Conservation (phyloP, 64 coral and sea anemone species). For the Dendronephthya gigantea region DNA sequence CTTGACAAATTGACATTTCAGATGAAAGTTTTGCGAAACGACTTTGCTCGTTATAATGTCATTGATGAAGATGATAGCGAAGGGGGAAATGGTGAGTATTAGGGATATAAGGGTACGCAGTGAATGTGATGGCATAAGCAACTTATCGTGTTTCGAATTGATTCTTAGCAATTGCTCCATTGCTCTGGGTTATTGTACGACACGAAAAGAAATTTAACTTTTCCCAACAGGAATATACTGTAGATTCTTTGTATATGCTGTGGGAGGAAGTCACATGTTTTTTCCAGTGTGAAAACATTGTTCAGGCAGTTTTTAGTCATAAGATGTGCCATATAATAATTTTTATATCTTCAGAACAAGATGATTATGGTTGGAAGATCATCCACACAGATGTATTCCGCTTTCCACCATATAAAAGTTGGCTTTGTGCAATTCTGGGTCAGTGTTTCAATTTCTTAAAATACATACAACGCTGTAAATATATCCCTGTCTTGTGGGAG, state of each 20-base stretch:
- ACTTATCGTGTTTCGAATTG: slow-evolving; percentile 32
- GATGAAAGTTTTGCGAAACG: slow-evolving; percentile 47
- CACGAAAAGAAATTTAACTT: slow-evolving; percentile 23
- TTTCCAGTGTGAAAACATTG: no score
- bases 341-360: slow-evolving; percentile 47
- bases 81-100: slow-evolving; percentile 31
- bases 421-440: slow-evolving; percentile 94
- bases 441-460: not conserved
- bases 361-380: slow-evolving; percentile 99
- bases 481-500: no score
- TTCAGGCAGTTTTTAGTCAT: no score
- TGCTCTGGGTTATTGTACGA: slow-evolving; percentile 44
- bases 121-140: not conserved
- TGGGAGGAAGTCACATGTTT: not conserved
- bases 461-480: no score
- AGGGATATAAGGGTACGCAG: no score
- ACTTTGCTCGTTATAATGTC: slow-evolving; percentile 53
- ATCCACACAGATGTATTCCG: slow-evolving; percentile 90
- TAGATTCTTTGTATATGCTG: not conserved
- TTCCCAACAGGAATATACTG: not conserved
- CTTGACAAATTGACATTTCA: not conserved
- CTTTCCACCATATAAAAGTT: slow-evolving; percentile 93
- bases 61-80: slow-evolving; percentile 34
- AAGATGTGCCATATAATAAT: not conserved
- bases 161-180: slow-evolving; percentile 18